Conservation (phyloP, 92 coral and sea anemone species). For the Heliopora coerulea region DNA sequence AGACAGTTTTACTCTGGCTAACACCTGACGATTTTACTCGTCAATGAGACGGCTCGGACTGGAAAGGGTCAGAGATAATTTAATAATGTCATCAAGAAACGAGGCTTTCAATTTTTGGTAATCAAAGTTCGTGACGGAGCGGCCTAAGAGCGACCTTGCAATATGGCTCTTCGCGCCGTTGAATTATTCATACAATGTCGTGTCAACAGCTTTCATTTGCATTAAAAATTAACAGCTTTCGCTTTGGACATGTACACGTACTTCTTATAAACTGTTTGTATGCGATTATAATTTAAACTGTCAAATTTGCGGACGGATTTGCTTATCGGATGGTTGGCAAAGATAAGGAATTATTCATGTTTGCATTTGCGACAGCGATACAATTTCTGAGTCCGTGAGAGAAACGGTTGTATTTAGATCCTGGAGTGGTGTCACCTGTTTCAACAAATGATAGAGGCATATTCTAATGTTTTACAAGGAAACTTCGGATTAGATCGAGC, state of each 20-base stretch:
- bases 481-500: constrained; percentile 1
- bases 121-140: too few relatives aligned
- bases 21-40: too few relatives aligned
- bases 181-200: constrained; percentile 4
- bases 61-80: too few relatives aligned
- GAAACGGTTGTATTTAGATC: neutral
- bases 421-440: constrained; percentile 28
- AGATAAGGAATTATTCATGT: neutral
- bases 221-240: constrained; percentile 5
- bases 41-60: too few relatives aligned
- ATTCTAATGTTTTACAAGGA: neutral
- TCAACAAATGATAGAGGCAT: constrained; percentile 13
- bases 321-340: too few relatives aligned
- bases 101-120: too few relatives aligned
- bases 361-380: neutral
- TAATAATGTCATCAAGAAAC: too few relatives aligned
- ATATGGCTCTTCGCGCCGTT: neutral
- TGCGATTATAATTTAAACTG: neutral
- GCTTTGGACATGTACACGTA: neutral
- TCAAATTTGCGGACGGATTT: too few relatives aligned
- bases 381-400: neutral
- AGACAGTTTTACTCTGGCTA: too few relatives aligned
- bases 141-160: neutral
- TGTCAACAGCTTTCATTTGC: constrained; percentile 2
- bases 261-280: neutral